Base-by-base conservation (phyloP, 2,113 vertebrate species). In the Sprattus sprattus region DNA sequence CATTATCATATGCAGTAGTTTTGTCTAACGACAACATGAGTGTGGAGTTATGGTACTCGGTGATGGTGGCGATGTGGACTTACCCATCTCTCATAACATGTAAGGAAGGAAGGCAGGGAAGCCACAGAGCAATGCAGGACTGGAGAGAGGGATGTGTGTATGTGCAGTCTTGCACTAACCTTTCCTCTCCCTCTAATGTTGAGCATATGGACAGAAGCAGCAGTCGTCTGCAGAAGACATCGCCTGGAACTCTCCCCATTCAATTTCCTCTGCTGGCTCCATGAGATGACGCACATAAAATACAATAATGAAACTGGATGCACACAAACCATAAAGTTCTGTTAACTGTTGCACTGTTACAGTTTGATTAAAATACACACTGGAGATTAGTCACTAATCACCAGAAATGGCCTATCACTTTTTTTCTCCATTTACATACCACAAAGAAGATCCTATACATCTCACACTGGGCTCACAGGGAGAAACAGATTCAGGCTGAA, bases 241-340 rank as follows among this genome's bases (percentile, higher is more conserved):
- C 88, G 84, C 22, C 85, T 88, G 87, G 89, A 88, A 87, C 83
- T 82, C 82, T 88, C 84, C 82, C 85, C 83, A 83, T 84, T 90
- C 87, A 90, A 87, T 88, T 90, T 90, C 89, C 89, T 88, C 88
- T 86, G 84, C 71, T 90, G 89, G 87, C 87, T 90, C 83, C 80
- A 85, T 82, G 85, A 85, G 84, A 81, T 85, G 86, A 88, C 82
- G 84, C 87, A 88, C 87, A 89, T 89, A 89, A 90, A 87, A 86
- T 78, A 78, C 86, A 90, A 88, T 82, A 90, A 88, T 90, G 82
- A 88, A 90, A 88, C 89, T 85, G 54, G 85, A 82, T 82, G 83
- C 83, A 83, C 82, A n/a, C 80, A 78, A 78, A 78, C 71, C 13
- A 32, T 32, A 39, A 39, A 16, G 71, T 28, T 78, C 71, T 4